Evolutionary conservation across 2,797 vertebrate genomes (phyloP).

Genomic region (Myiothlypis chrysogaster): DNA sequence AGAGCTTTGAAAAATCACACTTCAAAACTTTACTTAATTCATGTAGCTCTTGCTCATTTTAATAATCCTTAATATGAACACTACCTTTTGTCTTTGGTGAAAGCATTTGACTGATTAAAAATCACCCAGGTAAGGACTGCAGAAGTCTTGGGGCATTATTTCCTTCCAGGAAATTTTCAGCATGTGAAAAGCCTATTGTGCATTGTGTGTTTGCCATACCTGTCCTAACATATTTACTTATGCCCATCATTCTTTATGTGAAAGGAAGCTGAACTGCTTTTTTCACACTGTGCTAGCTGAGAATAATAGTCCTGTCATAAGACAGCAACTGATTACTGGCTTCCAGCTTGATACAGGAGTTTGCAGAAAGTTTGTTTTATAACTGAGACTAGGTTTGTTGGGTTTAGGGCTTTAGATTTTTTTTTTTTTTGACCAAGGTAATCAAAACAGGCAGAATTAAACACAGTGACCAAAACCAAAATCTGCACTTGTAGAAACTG

Average conservation of each 20-base stretch:
- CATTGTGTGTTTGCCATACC: background rate
- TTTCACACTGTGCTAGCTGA: background rate
- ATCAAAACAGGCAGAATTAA: background rate
- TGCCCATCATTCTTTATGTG: background rate
- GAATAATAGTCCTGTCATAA: constrained; percentile 12
- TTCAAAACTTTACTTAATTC: constrained; percentile 2
- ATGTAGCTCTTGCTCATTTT: background rate
- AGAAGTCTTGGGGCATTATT: background rate
- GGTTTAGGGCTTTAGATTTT: background rate
- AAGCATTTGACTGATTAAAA: background rate
- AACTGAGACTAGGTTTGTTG: background rate
- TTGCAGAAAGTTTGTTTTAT: background rate
- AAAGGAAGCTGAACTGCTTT: constrained; percentile 37
- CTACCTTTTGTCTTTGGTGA: background rate
- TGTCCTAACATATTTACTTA: background rate
- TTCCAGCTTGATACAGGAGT: background rate
- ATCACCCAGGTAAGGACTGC: background rate
- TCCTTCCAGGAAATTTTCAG: background rate
- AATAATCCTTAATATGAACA: background rate
- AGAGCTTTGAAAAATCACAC: background rate
- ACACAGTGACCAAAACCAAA: background rate
- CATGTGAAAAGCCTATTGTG: background rate
- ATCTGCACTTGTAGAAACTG: background rate
- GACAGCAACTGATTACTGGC: background rate
- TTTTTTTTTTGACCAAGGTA: background rate